phyloP scores from a whole-genome alignment of 2,113 vertebrate genomes.

The Petrocephalus zakoni region DNA sequence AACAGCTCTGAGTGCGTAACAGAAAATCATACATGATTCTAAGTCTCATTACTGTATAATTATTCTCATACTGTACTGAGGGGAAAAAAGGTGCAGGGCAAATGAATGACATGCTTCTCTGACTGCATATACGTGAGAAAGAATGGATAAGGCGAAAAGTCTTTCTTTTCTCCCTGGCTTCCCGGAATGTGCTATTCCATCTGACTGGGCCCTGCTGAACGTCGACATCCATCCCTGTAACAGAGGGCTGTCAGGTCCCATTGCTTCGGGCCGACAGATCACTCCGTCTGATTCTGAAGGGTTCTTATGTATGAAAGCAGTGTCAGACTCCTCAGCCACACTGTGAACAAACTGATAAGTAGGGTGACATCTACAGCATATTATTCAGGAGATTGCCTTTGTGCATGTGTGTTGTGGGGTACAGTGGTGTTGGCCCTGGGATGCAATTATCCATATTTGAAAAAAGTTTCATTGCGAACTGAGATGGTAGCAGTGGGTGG shows the following conservation, averaged over 20 bases:
- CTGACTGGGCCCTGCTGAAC: background rate
- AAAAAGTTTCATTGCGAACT: constrained; percentile 18
- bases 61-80: constrained; percentile 35
- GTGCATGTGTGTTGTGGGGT: background rate
- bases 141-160: background rate
- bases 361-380: constrained; percentile 39
- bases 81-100: constrained; percentile 22
- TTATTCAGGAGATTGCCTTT: constrained; percentile 29
- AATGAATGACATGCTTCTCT: constrained; percentile 25
- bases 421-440: background rate
- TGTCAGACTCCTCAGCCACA: constrained; percentile 40
- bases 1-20: constrained; percentile 25
- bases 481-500: background rate
- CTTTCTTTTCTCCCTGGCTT: background rate
- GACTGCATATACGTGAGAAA: background rate
- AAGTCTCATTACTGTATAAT: constrained; percentile 41
- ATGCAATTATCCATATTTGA: background rate
- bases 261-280: constrained; percentile 36
- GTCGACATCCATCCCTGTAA: constrained; percentile 34
- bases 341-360: constrained; percentile 42
- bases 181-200: constrained; percentile 8
- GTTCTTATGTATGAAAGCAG: constrained; percentile 46
- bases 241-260: constrained; percentile 43
- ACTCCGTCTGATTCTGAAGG: constrained; percentile 43
- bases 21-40: constrained; percentile 31